Percentiles rank a stretch among this genome's conserved stretches.
Conservation (phyloP, 2,797 vertebrate species). For the Pitangus sulphuratus region DNA sequence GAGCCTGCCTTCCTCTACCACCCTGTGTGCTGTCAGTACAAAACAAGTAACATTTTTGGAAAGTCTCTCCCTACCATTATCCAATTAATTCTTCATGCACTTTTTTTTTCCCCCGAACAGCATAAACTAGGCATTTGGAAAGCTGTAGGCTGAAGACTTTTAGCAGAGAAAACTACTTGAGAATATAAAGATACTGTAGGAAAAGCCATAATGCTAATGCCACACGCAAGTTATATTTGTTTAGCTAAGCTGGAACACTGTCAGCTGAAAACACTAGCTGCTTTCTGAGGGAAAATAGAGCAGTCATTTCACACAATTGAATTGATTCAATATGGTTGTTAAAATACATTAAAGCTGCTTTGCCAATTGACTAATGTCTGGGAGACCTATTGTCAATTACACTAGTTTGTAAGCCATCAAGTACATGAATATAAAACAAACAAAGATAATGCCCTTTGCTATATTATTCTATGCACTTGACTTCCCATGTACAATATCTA, state of each 20-base stretch:
- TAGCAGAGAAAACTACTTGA: conserved; percentile 1
- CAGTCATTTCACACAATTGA: conserved; percentile 59
- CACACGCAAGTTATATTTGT: conserved; percentile 46
- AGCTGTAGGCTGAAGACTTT: conserved; percentile 33
- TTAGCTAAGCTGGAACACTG: conserved; percentile 52
- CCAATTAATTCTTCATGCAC: background rate
- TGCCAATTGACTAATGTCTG: conserved; percentile 62
- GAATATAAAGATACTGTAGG: conserved; percentile 31
- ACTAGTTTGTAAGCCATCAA: conserved; percentile 43
- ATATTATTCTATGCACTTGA: conserved; percentile 48
- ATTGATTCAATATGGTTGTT: conserved; percentile 64
- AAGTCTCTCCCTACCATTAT: background rate
- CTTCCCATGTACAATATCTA: conserved; percentile 21
- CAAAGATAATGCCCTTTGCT: conserved; percentile 46
- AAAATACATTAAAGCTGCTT: conserved; percentile 60
- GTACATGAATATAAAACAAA: conserved; percentile 52
- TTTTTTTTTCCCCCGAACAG: background rate
- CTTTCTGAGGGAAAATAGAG: conserved; percentile 65
- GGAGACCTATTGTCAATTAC: conserved; percentile 60
- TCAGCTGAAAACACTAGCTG: conserved; percentile 66
- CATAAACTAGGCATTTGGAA: background rate
- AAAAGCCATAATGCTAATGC: conserved; percentile 35
- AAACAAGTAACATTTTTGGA: background rate
- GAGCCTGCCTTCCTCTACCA: background rate
- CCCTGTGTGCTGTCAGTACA: background rate